Conservation (phyloP, 2,888 invertebrate genomes). For the Pristionchus maxplancki region DNA sequence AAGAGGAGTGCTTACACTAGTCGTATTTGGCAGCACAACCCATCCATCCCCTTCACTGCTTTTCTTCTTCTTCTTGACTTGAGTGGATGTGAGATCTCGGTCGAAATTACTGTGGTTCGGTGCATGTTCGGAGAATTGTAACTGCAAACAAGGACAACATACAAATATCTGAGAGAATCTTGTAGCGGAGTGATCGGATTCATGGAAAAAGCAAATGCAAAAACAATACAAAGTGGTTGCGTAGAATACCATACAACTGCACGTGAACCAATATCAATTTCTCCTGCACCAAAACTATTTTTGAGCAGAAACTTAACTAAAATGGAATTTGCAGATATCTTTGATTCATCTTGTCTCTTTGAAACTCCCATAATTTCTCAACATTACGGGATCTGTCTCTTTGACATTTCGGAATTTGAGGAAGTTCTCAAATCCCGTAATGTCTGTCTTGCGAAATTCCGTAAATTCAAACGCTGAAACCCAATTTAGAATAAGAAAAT, state of each 20-base stretch:
- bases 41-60: conserved; percentile 8
- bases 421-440: no score
- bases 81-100: not conserved
- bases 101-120: not conserved
- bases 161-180: not conserved
- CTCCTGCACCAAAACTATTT: no score
- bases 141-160: not conserved
- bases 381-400: no score
- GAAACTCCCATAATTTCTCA: no score
- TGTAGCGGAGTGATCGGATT: conserved; percentile 4
- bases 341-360: no score
- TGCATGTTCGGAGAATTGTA: not conserved
- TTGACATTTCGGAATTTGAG: not conserved
- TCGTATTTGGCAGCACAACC: conserved; percentile 30
- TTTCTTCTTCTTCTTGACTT: not conserved
- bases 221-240: not conserved
- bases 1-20: conserved; percentile 45
- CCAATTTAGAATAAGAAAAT: not conserved
- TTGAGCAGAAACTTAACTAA: no score
- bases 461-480: not conserved
- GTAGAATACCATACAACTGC: not conserved
- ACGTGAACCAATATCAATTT: no score
- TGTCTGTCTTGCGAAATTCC: no score
- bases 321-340: no score
- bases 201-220: not conserved